phyloP scores from a whole-genome alignment of 2,888 invertebrate species.

The Hypselothyrea guttata region DNA sequence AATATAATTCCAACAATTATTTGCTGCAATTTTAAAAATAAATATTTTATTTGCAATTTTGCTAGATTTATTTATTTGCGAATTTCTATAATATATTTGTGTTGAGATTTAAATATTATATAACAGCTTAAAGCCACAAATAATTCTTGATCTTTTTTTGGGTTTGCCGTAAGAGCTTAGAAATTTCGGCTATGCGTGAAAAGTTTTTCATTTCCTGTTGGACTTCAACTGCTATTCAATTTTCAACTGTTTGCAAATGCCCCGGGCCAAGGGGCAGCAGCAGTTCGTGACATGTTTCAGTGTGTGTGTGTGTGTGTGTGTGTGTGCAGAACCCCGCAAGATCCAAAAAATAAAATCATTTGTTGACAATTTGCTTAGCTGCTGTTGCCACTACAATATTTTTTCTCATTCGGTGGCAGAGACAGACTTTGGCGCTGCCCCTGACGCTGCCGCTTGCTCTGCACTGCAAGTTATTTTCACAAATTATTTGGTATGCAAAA shows the following conservation, averaged over 20 bases:
- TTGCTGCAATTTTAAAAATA: too few relatives aligned
- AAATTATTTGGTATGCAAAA: slow-evolving; percentile 79
- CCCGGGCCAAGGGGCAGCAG: slow-evolving; percentile 37
- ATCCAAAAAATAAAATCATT: slow-evolving; percentile 67
- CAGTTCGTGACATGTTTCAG: slow-evolving; percentile 44
- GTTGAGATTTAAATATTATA: too few relatives aligned
- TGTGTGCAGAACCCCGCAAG: slow-evolving; percentile 42
- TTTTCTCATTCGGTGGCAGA: slow-evolving; percentile 7
- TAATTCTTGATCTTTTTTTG: too few relatives aligned
- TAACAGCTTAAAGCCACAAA: too few relatives aligned
- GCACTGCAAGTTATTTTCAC: slow-evolving; percentile 62
- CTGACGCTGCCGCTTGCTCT: neutral
- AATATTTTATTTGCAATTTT: too few relatives aligned
- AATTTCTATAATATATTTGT: too few relatives aligned
- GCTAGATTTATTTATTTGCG: too few relatives aligned
- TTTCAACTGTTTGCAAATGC: slow-evolving; percentile 57
- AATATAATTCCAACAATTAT: too few relatives aligned
- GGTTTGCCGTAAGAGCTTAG: slow-evolving; percentile 16
- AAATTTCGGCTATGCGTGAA: slow-evolving; percentile 18
- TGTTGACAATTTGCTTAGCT: slow-evolving; percentile 78
- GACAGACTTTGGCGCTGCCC: neutral
- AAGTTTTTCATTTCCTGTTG: slow-evolving; percentile 36
- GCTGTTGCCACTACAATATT: slow-evolving; percentile 74
- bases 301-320: slow-evolving; percentile 16
- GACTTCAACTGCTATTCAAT: slow-evolving; percentile 61